Evolutionary conservation across 2,797 vertebrate species (phyloP), one percentile per base, ranked within the genome.

Genomic region (Erpetoichthys calabaricus): DNA sequence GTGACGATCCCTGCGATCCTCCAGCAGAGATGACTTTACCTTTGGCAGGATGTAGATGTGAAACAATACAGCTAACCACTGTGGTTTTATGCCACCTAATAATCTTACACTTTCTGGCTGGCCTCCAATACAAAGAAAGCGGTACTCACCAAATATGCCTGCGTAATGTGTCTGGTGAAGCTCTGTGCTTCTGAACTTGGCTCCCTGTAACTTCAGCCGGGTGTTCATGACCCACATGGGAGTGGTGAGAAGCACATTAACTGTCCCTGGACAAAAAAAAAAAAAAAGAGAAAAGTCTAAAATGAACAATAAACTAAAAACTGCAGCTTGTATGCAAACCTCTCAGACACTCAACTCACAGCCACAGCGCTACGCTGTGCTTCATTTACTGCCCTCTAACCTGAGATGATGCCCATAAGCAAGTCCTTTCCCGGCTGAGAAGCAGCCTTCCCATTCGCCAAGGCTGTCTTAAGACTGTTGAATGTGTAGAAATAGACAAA

Each of bases 181-280:
- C 47, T 87, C 80, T 61, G 86, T 77, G 0, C 85, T 84, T 64
- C 85, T 75, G 67, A 89, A 89, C 69, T 83, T 88, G 4, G 69
- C 86, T 44, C 86, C 86, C 67, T 89, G 86, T 57, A 89, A 73
- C 73, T 89, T 89, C 63, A 89, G 72, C 3, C 86, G 79, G 41
- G 86, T 89, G 75, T 89, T 88, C 63, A 89, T 84, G 65, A 89
- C 86, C 86, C 86, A 89, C 86, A 89, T 86, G 60, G 86, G 86
- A 3, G 86, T 88, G 42, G 86, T 89, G 64, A 86, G 66, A 62
- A 88, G 59, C 63, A 89, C 86, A 1, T 89, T 89, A 56, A 84
- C 77, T n/a, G 75, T 72, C 2, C 86, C 86, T 89, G 65, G 42
- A 56, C 1, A 46, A 58, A 59, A 51, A 72, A 54, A 62, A 72